These are phyloP conservation scores for Emydocephalus ijimae DNA, from an alignment of 2,113 vertebrate species.

Conservation along the genomic window DNA sequence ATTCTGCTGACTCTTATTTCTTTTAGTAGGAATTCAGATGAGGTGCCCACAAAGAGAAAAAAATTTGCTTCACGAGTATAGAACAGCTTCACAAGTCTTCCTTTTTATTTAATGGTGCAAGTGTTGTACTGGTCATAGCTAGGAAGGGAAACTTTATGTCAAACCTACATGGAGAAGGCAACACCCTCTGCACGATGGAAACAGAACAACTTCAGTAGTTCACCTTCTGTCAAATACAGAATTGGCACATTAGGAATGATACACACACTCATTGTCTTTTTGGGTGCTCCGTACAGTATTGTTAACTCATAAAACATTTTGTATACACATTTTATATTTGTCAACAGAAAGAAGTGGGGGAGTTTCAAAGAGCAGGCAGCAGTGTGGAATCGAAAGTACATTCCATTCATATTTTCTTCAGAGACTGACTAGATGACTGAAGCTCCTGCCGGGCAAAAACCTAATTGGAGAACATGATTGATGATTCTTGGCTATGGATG, in stretches of 20 bases:
- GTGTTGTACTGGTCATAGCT: neutral
- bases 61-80: neutral
- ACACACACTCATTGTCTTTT: neutral
- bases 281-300: neutral
- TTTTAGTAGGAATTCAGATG: constrained; percentile 19
- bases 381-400: too few species aligned
- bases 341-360: too few species aligned
- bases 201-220: neutral
- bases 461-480: too few species aligned
- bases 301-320: too few species aligned
- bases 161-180: neutral
- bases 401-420: too few species aligned
- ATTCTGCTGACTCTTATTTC: neutral
- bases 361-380: too few species aligned
- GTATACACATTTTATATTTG: too few species aligned
- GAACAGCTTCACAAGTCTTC: neutral
- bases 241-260: neutral
- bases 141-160: neutral
- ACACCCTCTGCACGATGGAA: neutral
- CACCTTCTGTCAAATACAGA: neutral
- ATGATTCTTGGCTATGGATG: too few species aligned
- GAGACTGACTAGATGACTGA: too few species aligned
- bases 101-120: neutral
- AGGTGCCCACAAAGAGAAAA: neutral
- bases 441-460: too few species aligned